Evolutionary conservation across 2,797 vertebrate genomes (phyloP).

Genomic region (Oreortyx pictus): DNA sequence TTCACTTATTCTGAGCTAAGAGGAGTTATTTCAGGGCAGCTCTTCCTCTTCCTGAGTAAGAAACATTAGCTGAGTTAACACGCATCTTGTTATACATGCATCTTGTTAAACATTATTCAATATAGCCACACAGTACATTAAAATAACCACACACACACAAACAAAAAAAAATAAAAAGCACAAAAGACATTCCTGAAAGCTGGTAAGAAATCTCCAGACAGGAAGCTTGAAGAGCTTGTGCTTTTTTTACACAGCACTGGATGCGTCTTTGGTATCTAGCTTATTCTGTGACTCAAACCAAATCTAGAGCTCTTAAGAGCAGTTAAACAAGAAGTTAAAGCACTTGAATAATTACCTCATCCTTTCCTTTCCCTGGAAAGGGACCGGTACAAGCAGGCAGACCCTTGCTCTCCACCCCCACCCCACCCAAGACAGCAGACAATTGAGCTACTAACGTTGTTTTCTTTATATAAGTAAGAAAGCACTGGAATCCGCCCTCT

Average conservation of each 20-base stretch:
- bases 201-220: neutral
- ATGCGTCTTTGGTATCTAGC: neutral
- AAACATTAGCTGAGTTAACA: neutral
- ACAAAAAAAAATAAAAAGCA: neutral
- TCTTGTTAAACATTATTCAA: neutral
- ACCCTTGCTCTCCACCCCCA: neutral
- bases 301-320: neutral
- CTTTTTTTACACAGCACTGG: slow-evolving; percentile 14
- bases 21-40: slow-evolving; percentile 3
- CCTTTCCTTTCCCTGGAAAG: neutral
- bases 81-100: neutral
- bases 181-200: neutral
- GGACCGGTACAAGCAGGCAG: neutral
- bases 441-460: slow-evolving; percentile 76
- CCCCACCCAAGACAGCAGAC: neutral
- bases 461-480: slow-evolving; percentile 84
- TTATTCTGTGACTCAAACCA: neutral
- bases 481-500: slow-evolving; percentile 84
- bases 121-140: neutral
- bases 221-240: neutral
- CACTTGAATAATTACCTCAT: neutral
- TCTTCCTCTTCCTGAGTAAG: neutral
- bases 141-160: neutral
- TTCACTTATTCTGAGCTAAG: neutral
- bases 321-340: neutral